A percentile compares a stretch with the other conserved stretches of the same genome.
Conservation (phyloP, 2,113 vertebrate genomes). For the Gallinago undulata region DNA sequence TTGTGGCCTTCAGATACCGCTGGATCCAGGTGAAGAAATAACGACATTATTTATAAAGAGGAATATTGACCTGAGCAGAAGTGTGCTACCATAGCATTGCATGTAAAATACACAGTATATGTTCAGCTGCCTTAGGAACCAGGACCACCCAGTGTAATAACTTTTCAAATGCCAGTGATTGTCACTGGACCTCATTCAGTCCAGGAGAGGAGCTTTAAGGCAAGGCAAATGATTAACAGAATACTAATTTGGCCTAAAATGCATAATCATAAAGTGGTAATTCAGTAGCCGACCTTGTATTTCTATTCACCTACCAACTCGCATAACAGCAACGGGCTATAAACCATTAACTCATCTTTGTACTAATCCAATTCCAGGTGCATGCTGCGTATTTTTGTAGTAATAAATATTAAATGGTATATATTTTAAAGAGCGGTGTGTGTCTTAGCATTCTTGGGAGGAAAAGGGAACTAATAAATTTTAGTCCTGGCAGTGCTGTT, state of each 20-base stretch:
- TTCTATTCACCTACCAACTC: not conserved
- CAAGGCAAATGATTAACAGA: not conserved
- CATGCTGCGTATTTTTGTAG: conserved; percentile 20
- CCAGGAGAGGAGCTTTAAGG: not conserved
- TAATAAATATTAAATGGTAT: conserved; percentile 37
- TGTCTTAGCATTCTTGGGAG: conserved; percentile 25
- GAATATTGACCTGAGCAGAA: not conserved
- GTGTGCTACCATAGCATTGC: not conserved
- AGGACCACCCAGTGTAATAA: not conserved
- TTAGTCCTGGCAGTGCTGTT: not conserved
- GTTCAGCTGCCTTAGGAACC: not conserved
- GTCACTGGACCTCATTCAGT: not conserved
- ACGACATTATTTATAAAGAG: not conserved
- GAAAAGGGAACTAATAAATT: conserved; percentile 47
- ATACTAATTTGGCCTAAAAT: not conserved
- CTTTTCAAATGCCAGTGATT: not conserved
- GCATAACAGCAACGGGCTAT: not conserved
- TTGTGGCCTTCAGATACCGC: not conserved
- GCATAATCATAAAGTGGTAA: not conserved
- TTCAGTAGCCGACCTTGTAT: not conserved
- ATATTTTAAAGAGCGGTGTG: conserved; percentile 20
- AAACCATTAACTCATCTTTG: conserved; percentile 31
- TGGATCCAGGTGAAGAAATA: not conserved
- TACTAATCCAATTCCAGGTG: conserved; percentile 59
- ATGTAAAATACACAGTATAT: not conserved